phyloP scores from a whole-genome alignment of 2,113 vertebrate species.

The Boulengeromyrus knoepffleri region DNA sequence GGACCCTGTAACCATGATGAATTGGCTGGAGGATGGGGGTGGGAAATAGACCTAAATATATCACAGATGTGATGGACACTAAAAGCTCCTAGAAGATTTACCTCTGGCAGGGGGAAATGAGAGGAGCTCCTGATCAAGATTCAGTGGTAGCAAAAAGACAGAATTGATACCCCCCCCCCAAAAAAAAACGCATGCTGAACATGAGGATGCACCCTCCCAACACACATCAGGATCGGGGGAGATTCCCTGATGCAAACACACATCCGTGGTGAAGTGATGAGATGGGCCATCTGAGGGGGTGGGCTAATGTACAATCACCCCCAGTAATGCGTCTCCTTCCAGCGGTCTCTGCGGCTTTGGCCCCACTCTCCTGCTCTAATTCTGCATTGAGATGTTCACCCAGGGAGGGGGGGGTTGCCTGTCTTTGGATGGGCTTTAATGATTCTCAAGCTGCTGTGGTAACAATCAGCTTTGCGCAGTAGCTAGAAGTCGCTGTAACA shows the following conservation, averaged over 20 bases:
- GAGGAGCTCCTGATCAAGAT: background rate
- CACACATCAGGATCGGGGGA: background rate
- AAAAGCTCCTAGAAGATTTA: conserved; percentile 6
- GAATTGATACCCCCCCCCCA: background rate
- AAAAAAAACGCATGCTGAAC: too few species aligned
- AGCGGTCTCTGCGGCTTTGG: too few species aligned
- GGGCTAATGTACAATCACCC: background rate
- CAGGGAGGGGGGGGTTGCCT: background rate
- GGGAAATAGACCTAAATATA: background rate
- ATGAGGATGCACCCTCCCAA: background rate
- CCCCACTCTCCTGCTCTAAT: background rate
- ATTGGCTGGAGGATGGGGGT: background rate
- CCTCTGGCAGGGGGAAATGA: background rate
- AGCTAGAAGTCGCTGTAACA: background rate
- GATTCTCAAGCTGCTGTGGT: background rate
- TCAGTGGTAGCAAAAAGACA: background rate
- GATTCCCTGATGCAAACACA: background rate
- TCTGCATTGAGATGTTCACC: background rate
- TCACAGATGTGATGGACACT: background rate
- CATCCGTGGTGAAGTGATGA: background rate
- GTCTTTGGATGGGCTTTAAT: background rate
- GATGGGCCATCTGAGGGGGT: background rate
- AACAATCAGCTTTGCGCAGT: background rate
- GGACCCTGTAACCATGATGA: background rate
- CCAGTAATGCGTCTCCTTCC: background rate